Percentiles rank a stretch among this genome's conserved stretches.
Conservation (phyloP, 2,888 invertebrate species). For the Metellina segmentata region DNA sequence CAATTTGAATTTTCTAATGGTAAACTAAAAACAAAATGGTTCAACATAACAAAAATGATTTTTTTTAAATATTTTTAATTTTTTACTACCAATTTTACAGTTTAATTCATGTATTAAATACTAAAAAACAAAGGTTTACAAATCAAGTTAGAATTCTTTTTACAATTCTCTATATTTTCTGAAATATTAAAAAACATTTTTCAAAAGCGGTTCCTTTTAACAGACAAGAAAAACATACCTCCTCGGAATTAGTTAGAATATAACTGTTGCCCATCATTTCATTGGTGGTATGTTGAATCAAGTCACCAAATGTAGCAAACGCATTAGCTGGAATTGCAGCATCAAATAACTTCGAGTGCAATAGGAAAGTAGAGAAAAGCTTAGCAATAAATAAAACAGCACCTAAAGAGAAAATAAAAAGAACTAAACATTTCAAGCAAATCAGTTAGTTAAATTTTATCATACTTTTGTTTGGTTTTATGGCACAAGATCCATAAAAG, state of each 20-base stretch:
- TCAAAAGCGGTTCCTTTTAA: neutral
- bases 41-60: no score
- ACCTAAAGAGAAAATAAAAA: conserved; percentile 31
- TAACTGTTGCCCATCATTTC: conserved; percentile 46
- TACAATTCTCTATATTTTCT: no score
- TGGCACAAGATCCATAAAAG: no score
- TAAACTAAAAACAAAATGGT: no score
- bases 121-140: no score
- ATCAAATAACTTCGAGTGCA: conserved; percentile 53
- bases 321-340: conserved; percentile 26
- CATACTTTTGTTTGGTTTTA: no score
- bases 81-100: no score
- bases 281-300: conserved; percentile 37
- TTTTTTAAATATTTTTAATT: no score
- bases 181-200: no score
- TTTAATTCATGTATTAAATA: no score
- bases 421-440: conserved; percentile 4
- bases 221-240: conserved; percentile 25
- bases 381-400: conserved; percentile 42
- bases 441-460: neutral
- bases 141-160: no score
- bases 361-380: conserved; percentile 44
- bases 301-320: conserved; percentile 19
- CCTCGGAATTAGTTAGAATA: conserved; percentile 13
- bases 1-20: no score